These are phyloP conservation scores for Periophthalmodon schlosseri DNA, from an alignment of 2,113 vertebrate species.

Conservation along the genomic window DNA sequence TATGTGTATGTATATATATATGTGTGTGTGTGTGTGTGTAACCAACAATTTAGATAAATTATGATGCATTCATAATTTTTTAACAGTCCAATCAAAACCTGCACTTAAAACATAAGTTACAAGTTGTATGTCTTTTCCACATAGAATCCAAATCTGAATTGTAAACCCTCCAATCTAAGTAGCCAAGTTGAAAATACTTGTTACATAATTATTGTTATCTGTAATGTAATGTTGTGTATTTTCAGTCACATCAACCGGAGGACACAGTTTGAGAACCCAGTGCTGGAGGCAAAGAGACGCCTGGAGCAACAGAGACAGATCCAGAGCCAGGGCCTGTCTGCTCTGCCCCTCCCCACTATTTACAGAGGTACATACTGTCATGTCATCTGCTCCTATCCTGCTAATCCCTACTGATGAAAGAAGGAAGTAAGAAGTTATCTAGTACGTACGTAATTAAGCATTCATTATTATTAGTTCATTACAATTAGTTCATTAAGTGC, in stretches of 20 bases:
- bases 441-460: neutral
- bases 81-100: too few species aligned
- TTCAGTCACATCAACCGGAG: slow-evolving; percentile 98
- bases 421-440: neutral
- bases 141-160: neutral
- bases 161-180: neutral
- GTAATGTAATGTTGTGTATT: slow-evolving; percentile 48
- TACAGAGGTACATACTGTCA: slow-evolving; percentile 85
- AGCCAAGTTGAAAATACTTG: neutral
- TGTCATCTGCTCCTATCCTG: neutral
- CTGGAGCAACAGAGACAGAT: slow-evolving; percentile 96
- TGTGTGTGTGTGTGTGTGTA: too few species aligned
- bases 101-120: neutral
- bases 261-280: slow-evolving; percentile 99
- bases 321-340: slow-evolving; percentile 93
- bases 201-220: neutral
- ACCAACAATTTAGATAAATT: too few species aligned
- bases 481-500: too few species aligned
- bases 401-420: neutral
- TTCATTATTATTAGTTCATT: too few species aligned
- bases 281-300: slow-evolving; percentile 97
- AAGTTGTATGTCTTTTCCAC: neutral
- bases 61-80: too few species aligned
- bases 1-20: too few species aligned
- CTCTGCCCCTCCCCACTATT: slow-evolving; percentile 89